Base-by-base conservation (phyloP, 2,888 invertebrate species). In the Trichopria drosophilae region DNA sequence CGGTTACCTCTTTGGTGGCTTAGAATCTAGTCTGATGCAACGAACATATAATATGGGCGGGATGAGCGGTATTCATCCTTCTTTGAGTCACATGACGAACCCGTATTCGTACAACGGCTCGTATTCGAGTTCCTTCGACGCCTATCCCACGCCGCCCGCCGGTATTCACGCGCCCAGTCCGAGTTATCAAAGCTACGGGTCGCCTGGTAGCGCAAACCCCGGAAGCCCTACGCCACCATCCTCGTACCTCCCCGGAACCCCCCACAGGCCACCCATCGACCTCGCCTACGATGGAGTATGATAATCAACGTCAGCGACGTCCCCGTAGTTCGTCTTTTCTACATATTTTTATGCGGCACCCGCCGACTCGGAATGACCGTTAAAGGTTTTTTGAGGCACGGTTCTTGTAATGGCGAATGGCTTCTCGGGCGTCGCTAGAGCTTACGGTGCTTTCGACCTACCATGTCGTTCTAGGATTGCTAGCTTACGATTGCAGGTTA, bases 101-200 rank as follows among this genome's bases (percentile, higher is more conserved):
- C 72, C 72, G 40, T 75, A 74, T 58, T 66, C 73, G 7, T 74
- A 75, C 62, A 75, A 72, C 55, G 65, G 68, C 42, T 65, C 72
- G 31, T 74, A 75, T 47, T 63, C 73, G 53, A 73, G 73, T 66
- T 73, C 73, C 45, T 74, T 74, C 60, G 75, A 75, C 53, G 66
- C 76, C 46, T 77, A 77, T 72, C 73, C 78, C 13, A 72, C 79
- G 29, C 73, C 82, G 32, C 81, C 83, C 34, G 80, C 82, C 51
- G 67, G 71, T 18, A 77, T 85, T 59, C 85, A 85, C 69, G 81
- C 86, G 71, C 85, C 86, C 39, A 83, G 84, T 69, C 84, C 86
- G 26, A 85, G 85, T 69, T 87, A 86, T 73, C 84, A 85, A 22
- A 68, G 71, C 37, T 72, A 73, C 59, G 39, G 18, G 6, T 10